Evolutionary conservation across 2,888 invertebrate genomes (phyloP).

Genomic region (Amitus sp.): DNA sequence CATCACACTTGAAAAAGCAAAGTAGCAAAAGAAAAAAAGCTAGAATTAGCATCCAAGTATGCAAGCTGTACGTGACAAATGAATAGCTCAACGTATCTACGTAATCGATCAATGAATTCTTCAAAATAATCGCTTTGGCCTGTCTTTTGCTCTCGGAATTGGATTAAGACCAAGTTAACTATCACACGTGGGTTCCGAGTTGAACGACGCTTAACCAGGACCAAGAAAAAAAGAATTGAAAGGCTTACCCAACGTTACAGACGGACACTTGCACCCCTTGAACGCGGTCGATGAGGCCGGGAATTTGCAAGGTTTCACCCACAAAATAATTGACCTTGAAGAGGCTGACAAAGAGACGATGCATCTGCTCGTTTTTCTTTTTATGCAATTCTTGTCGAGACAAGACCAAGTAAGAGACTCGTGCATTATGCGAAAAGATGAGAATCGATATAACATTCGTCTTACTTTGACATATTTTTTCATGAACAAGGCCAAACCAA

Average conservation of each 20-base stretch:
- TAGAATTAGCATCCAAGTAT: conserved; percentile 29
- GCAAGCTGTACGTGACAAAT: background rate
- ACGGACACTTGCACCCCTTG: conserved; percentile 86
- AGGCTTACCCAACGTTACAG: conserved; percentile 64
- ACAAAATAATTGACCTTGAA: conserved; percentile 91
- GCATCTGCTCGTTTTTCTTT: conserved; percentile 91
- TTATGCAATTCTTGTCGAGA: conserved; percentile 95
- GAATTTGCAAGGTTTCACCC: conserved; percentile 80
- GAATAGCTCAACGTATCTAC: background rate
- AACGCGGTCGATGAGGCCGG: conserved; percentile 78
- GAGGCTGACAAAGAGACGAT: conserved; percentile 96
- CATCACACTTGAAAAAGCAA: conserved; percentile 33
- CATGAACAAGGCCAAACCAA: conserved; percentile 76
- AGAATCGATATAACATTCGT: background rate
- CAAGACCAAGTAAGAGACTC: conserved; percentile 73
- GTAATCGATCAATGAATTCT: conserved; percentile 15
- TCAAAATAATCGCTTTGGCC: too few species aligned
- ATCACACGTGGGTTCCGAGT: too few species aligned
- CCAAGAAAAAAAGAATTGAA: conserved; percentile 22
- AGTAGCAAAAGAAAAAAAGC: conserved; percentile 23
- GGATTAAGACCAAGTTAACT: too few species aligned
- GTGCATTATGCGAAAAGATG: too few species aligned
- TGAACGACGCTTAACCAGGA: conserved; percentile 14
- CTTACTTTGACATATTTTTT: background rate
- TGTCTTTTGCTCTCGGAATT: too few species aligned